Conservation (phyloP, 2,113 vertebrate species). For the Diadophis punctatus region DNA sequence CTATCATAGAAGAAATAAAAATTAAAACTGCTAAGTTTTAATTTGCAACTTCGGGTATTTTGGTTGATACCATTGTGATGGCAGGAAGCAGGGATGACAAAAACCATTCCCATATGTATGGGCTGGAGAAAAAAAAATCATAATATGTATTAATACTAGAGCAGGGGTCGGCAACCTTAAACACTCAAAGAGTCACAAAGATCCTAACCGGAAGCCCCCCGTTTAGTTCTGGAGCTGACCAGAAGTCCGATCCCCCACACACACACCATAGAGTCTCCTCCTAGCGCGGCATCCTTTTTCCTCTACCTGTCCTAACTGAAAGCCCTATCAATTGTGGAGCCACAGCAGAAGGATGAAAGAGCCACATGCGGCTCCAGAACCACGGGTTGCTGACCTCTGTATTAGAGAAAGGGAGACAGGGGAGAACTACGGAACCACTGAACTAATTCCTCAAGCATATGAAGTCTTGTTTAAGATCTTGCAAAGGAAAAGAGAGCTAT, state of each 20-base stretch:
- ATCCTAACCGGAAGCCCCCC: no score
- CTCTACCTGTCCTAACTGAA: no score
- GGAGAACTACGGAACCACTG: neutral
- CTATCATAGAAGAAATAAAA: neutral
- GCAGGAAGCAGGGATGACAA: neutral
- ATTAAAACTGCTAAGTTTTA: neutral
- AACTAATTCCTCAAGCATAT: neutral
- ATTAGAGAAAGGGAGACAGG: neutral
- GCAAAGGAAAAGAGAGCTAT: neutral
- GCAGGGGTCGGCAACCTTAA: no score
- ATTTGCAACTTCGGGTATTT: neutral
- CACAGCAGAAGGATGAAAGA: no score
- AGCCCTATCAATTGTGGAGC: no score
- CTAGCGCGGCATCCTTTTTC: no score
- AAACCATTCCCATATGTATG: neutral
- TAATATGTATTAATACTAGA: neutral
- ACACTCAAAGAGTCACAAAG: no score
- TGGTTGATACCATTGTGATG: neutral
- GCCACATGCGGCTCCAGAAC: no score
- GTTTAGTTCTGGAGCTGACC: no score
- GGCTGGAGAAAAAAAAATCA: neutral
- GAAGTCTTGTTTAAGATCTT: neutral
- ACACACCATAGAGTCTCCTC: no score
- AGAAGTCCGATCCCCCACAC: no score
- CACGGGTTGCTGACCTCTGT: no score